A percentile compares a stretch with the other conserved stretches of the same genome.
Conservation (phyloP, 2,113 vertebrate genomes). For the Oreocharis arfaki region DNA sequence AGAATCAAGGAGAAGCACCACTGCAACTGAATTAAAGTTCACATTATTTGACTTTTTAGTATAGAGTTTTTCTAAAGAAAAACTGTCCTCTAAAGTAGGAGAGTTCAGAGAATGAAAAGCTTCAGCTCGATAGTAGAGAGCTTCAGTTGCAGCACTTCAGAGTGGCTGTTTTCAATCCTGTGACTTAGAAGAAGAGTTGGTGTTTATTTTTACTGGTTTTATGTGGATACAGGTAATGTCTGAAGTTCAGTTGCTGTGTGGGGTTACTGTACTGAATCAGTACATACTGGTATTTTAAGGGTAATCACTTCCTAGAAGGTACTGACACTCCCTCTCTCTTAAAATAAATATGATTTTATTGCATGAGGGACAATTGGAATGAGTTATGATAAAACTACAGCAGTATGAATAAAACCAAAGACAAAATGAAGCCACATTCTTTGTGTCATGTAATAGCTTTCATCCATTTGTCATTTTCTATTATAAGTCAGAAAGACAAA, state of each 20-base stretch:
- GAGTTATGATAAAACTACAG: neutral
- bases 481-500: neutral
- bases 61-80: neutral
- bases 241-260: neutral
- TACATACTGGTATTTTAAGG: neutral
- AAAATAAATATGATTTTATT: neutral
- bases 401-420: neutral
- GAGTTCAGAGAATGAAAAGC: neutral
- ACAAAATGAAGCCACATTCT: neutral
- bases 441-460: neutral
- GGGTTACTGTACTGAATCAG: neutral
- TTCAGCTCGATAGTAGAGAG: neutral
- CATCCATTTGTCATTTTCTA: neutral
- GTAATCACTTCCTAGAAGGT: neutral
- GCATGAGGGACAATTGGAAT: neutral
- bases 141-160: neutral
- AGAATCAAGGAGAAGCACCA: neutral
- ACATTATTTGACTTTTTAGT: neutral
- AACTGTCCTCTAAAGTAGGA: neutral
- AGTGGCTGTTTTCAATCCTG: neutral
- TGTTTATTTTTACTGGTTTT: neutral
- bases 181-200: neutral
- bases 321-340: neutral
- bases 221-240: neutral
- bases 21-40: neutral